Evolutionary conservation across 2,888 invertebrate genomes (phyloP), one percentile per base, ranked within the genome.

Genomic region (Steromphala cineraria): DNA sequence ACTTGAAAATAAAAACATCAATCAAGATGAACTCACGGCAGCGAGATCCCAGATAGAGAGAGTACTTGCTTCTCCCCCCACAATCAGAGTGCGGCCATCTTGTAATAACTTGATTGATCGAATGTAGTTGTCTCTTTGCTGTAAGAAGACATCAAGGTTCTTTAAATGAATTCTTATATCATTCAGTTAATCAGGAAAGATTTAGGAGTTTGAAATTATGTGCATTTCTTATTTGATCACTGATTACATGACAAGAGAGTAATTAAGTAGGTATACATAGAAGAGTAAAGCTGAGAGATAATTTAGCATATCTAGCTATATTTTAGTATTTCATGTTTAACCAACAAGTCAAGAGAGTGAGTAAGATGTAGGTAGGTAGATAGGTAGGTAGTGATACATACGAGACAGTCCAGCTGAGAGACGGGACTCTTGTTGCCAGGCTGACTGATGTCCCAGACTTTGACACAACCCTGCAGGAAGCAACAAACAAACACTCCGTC

Each of bases 121-220:
- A 89, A 99, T 98, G 94, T 99, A 99, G 94, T 98, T 98, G 94
- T 99, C 98, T 78, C 98, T 95, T 96, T 98, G 98, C 96, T 96
- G 94, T 10, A 91, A 90, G 75, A 86, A 79, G 19, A 67, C 4
- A 5, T 46, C 8, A 46, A 8, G 1, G 13, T 46, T 46, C 1
- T 4, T 5, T 1, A 46, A 46, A 46, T 4, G 10, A 55, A n/a
- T n/a, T n/a, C n/a, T n/a, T n/a, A n/a, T n/a, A 21, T 19, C n/a
- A 55, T 21, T 19, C 55, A 55, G 3, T 55, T 55, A 19, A 55
- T n/a, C n/a, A n/a, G n/a, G n/a, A n/a, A n/a, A n/a, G n/a, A n/a
- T n/a, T n/a, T n/a, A n/a, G n/a, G n/a, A n/a, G n/a, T n/a, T n/a
- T n/a, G n/a, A n/a, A n/a, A n/a, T n/a, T n/a, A n/a, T n/a, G n/a